A percentile compares a stretch with the other conserved stretches of the same genome.
Evolutionary conservation across 2,888 invertebrate genomes (phyloP).

Genomic region (Himalopsyche anomala): DNA sequence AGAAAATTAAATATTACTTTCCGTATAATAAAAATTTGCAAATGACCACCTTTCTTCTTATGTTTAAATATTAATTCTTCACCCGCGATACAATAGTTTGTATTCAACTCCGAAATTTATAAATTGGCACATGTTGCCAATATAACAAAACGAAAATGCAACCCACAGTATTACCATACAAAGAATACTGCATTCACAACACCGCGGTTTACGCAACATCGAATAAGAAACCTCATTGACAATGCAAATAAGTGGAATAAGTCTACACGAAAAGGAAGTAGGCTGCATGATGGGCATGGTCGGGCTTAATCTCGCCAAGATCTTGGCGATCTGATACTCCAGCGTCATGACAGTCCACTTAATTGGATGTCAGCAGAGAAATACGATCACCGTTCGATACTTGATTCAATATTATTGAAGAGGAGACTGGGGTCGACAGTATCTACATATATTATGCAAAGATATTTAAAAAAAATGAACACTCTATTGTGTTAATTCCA

Average conservation of each 20-base stretch:
- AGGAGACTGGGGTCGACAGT: too few species aligned
- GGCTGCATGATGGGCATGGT: constrained; percentile 5
- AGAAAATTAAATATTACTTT: too few species aligned
- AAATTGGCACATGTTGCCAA: neutral
- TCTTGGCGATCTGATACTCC: constrained; percentile 31
- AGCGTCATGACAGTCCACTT: constrained; percentile 35
- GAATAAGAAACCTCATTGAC: constrained; percentile 24
- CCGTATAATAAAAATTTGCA: too few species aligned
- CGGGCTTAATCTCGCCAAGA: constrained; percentile 6
- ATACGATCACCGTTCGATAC: constrained; percentile 36
- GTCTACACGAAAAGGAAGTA: constrained; percentile 13
- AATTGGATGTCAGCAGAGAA: constrained; percentile 36
- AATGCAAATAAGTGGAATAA: constrained; percentile 26
- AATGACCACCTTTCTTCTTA: too few species aligned
- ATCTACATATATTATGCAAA: too few species aligned
- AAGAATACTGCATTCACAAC: constrained; percentile 13
- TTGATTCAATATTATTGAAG: neutral
- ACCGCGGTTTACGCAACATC: neutral
- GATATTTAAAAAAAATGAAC: too few species aligned
- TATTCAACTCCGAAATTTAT: neutral
- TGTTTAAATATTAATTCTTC: too few species aligned
- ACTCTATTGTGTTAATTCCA: too few species aligned
- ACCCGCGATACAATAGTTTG: too few species aligned
- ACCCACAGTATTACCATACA: constrained; percentile 19
- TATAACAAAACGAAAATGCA: neutral